phyloP scores from a whole-genome alignment of 2,113 vertebrate species.

The Ptilorrhoa leucosticta region DNA sequence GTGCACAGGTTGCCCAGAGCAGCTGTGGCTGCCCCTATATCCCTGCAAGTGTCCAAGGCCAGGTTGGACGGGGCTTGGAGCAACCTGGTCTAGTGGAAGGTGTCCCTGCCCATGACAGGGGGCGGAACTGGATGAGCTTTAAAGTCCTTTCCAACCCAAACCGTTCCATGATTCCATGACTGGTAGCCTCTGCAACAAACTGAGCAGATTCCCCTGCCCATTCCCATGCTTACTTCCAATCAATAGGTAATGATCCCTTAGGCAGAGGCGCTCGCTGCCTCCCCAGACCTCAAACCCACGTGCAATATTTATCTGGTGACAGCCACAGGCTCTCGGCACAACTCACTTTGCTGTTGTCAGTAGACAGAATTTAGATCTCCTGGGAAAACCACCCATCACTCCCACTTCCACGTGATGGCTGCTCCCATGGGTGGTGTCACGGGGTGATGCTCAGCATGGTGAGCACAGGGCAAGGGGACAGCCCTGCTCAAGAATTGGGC shows the following conservation, averaged over 20 bases:
- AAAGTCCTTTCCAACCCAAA: neutral
- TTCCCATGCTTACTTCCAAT: rapidly evolving
- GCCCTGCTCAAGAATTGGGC: too few species aligned
- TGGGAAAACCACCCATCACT: neutral
- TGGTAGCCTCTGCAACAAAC: neutral
- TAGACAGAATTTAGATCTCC: neutral
- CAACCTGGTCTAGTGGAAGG: neutral
- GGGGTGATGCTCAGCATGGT: rapidly evolving
- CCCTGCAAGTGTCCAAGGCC: too few species aligned
- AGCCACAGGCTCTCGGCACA: rapidly evolving
- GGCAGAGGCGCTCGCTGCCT: neutral
- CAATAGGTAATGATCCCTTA: neutral
- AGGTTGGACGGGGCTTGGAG: rapidly evolving
- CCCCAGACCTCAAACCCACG: neutral
- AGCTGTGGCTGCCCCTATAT: neutral
- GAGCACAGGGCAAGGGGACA: neutral
- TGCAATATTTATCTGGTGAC: neutral
- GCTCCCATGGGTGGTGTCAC: rapidly evolving
- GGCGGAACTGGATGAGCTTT: neutral
- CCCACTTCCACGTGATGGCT: rapidly evolving
- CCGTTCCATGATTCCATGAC: neutral
- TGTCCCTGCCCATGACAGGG: neutral
- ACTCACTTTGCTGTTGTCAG: rapidly evolving
- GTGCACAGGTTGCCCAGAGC: neutral
- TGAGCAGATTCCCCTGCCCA: neutral